phyloP scores from a whole-genome alignment of 2,113 vertebrate species.

The Ia io region DNA sequence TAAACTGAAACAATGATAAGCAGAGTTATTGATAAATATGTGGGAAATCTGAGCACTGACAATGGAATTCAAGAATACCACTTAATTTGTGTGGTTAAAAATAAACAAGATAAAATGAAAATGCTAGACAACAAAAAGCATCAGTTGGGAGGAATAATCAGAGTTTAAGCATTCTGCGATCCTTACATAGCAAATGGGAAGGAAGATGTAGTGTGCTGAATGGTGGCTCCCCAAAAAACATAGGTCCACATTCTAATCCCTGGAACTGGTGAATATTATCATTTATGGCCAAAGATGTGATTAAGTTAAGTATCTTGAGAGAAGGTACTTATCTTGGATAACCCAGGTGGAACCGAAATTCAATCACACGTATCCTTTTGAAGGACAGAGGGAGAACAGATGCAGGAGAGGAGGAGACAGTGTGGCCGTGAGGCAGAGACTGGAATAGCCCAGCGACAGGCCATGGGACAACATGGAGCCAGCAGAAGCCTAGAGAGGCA shows the following conservation, averaged over 20 bases:
- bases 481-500: not conserved
- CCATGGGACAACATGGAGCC: not conserved
- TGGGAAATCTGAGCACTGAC: not conserved
- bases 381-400: not conserved
- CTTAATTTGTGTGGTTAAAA: not conserved
- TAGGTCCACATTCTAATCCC: not conserved
- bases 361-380: not conserved
- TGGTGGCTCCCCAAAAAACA: not conserved
- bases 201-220: not conserved
- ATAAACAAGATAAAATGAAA: conserved; percentile 21
- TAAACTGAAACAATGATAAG: not conserved
- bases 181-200: not conserved
- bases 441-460: not conserved
- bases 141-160: not conserved
- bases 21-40: not conserved
- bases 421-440: not conserved
- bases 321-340: not conserved
- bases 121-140: not conserved
- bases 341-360: not conserved
- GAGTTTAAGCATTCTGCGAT: not conserved
- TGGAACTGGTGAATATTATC: not conserved
- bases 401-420: not conserved
- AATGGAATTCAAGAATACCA: not conserved
- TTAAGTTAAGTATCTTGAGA: not conserved
- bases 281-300: not conserved